Evolutionary conservation across 2,113 vertebrate genomes (phyloP).

Genomic region (Lanius collurio): DNA sequence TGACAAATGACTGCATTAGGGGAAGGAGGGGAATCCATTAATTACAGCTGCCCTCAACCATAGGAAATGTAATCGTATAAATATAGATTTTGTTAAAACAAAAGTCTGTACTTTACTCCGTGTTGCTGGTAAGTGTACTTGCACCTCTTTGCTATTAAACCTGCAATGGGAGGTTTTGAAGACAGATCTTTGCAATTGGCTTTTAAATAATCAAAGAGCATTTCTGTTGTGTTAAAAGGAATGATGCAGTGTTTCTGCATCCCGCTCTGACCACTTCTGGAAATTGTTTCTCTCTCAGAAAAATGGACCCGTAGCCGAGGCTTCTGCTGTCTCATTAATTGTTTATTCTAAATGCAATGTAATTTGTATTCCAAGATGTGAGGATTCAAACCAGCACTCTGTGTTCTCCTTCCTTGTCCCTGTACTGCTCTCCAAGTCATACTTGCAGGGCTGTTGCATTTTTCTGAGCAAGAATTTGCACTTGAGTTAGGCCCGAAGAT

Average conservation of each 20-base stretch:
- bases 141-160: conserved; percentile 60
- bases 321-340: conserved; percentile 29
- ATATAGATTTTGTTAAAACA: conserved; percentile 83
- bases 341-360: conserved; percentile 3
- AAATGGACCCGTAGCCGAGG: neutral
- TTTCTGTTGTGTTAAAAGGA: conserved; percentile 52
- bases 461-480: conserved; percentile 35
- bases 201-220: conserved; percentile 52
- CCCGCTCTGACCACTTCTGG: neutral
- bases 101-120: conserved; percentile 61
- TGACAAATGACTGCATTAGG: conserved; percentile 85
- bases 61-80: conserved; percentile 83
- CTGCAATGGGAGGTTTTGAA: conserved; percentile 53
- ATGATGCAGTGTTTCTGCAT: conserved; percentile 2
- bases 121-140: conserved; percentile 68
- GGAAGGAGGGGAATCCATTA: conserved; percentile 82
- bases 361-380: neutral
- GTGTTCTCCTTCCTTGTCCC: neutral
- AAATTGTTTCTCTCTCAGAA: neutral
- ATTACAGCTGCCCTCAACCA: conserved; percentile 79
- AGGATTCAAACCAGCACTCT: neutral
- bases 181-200: conserved; percentile 35
- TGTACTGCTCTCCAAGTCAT: neutral
- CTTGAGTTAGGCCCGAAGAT: conserved; percentile 29
- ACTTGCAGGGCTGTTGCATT: neutral